Conservation (phyloP, 2,797 vertebrate species). For the Allochrocebus solatus region DNA sequence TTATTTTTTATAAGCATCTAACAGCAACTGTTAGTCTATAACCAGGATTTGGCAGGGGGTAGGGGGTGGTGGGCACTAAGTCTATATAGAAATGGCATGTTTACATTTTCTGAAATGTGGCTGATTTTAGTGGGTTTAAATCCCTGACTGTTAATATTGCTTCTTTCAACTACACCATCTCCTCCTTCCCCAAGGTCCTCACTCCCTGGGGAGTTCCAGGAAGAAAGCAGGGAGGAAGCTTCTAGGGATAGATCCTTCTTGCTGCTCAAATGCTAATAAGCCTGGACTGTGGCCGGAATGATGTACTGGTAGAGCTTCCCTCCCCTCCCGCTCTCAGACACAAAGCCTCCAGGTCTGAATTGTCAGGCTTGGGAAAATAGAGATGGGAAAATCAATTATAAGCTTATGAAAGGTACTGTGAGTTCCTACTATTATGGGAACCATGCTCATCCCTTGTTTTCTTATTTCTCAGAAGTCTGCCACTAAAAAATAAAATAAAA, state of each 20-base stretch:
- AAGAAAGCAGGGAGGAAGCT: neutral
- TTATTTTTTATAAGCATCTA: neutral
- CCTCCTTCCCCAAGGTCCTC: neutral
- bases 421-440: neutral
- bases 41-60: neutral
- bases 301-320: neutral
- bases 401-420: neutral
- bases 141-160: neutral
- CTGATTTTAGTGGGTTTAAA: neutral
- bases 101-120: slow-evolving; percentile 29
- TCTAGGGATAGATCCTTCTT: neutral
- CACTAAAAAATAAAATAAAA: neutral
- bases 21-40: neutral
- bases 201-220: neutral
- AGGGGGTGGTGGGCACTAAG: neutral
- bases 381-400: neutral
- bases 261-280: neutral
- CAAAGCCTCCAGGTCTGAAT: neutral
- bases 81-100: neutral
- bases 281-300: neutral
- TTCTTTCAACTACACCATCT: neutral
- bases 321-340: neutral
- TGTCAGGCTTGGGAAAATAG: neutral
- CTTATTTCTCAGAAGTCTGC: neutral
- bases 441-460: neutral